Evolutionary conservation across 2,888 invertebrate genomes (phyloP), one percentile per base, ranked within the genome.

Genomic region (Thumatha senex): DNA sequence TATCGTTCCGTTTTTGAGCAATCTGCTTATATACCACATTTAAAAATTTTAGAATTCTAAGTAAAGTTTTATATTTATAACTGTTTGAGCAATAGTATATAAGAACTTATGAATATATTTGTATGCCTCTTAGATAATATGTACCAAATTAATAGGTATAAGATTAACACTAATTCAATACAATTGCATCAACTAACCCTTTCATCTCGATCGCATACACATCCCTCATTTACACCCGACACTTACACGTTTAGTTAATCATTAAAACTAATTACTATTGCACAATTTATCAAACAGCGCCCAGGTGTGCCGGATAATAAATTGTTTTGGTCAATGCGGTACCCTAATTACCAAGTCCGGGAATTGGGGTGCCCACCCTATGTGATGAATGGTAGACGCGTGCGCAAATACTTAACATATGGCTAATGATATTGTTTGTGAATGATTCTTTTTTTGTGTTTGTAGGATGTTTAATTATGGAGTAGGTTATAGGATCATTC

Each of bases 261-360:
- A 80, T 82, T 73, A 77, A 65, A 68, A 65, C 74, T 79, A 79
- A 82, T 82, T 73, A 80, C 66, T 70, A 67, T 72, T 67, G 61
- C 61, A 65, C 76, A 61, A 82, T 82, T 67, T 69, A 82, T 82
- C 74, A 81, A 73, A 68, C 40, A 43, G 46, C 64, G 58, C 71
- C 81, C 82, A 80, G 82, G 82, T 82, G 81, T 58, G 58, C 42
- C 51, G 48, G 33, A 58, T 74, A 76, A 82, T 81, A 76, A 76
- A 82, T 82, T 71, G 76, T 75, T 76, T 72, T 66, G 72, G 66
- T 60, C 74, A 70, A 68, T 70, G 59, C 49, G 66, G 72, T 64
- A 73, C 79, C 78, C 75, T 77, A 76, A 78, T 80, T 75, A 76
- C 60, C 53, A 51, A 63, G 38, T 40, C 51, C 29, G 36, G 52